Conservation (phyloP, 1,140 invertebrate genomes). For the Bombus picipes region DNA sequence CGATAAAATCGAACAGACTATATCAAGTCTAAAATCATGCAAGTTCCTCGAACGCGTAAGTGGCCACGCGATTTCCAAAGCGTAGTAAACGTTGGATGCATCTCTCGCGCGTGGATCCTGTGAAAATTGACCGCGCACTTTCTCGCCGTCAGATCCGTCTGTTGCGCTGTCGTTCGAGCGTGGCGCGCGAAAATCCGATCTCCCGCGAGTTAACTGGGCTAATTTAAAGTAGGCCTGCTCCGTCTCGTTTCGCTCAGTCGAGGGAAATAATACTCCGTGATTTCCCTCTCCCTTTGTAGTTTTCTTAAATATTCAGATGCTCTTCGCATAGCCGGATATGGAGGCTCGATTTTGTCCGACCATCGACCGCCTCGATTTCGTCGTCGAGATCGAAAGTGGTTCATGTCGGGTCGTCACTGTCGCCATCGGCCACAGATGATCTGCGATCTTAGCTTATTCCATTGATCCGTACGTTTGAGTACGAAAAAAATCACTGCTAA, state of each 20-base stretch:
- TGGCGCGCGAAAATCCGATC: slow-evolving; percentile 74
- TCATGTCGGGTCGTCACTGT: slow-evolving; percentile 33
- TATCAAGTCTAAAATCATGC: not conserved
- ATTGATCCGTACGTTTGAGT: not conserved
- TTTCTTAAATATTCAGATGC: not conserved
- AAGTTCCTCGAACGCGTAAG: not conserved
- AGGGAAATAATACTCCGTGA: slow-evolving; percentile 35
- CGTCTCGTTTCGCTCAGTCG: slow-evolving; percentile 61
- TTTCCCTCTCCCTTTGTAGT: not conserved
- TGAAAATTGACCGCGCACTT: slow-evolving; percentile 73
- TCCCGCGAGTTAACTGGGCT: slow-evolving; percentile 66
- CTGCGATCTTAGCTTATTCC: not conserved
- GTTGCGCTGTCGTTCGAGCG: slow-evolving; percentile 69
- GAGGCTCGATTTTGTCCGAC: not conserved
- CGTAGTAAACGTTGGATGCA: slow-evolving; percentile 1
- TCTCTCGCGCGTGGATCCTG: slow-evolving; percentile 21
- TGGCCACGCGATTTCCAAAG: slow-evolving; percentile 3
- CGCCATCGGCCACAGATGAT: not conserved
- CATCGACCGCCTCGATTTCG: slow-evolving; percentile 51
- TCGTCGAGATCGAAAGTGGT: slow-evolving; percentile 73
- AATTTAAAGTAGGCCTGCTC: slow-evolving; percentile 73
- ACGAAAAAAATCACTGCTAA: no score
- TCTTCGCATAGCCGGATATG: not conserved
- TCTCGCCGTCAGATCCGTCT: slow-evolving; percentile 70
- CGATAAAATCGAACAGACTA: not conserved